Conservation (phyloP, 2,888 invertebrate genomes). For the Omphaloscelis lunosa region DNA sequence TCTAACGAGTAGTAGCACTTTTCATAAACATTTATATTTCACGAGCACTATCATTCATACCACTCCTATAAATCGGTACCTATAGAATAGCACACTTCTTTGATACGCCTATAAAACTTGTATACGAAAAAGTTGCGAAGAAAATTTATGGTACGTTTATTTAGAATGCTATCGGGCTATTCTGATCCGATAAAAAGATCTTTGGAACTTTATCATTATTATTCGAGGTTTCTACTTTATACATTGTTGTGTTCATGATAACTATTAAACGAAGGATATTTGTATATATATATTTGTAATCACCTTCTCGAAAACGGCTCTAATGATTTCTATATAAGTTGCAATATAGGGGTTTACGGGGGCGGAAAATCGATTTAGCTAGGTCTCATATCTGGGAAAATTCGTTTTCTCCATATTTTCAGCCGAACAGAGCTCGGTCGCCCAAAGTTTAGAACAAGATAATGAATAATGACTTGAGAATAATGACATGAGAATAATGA, state of each 20-base stretch:
- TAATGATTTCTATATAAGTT: no score
- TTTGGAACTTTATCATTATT: slow-evolving; percentile 47
- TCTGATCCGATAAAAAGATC: slow-evolving; percentile 45
- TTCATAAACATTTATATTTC: slow-evolving; percentile 62
- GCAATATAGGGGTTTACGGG: no score
- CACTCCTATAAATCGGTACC: slow-evolving; percentile 10
- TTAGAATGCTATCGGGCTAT: slow-evolving; percentile 48
- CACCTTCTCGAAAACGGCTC: no score
- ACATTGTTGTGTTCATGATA: slow-evolving; percentile 39
- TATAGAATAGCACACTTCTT: slow-evolving; percentile 40
- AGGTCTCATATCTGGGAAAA: no score
- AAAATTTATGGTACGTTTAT: slow-evolving; percentile 52
- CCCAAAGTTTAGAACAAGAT: no score
- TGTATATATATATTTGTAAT: no score
- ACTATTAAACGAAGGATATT: no score
- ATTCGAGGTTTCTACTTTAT: slow-evolving; percentile 30
- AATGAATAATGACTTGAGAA: no score
- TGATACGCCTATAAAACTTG: slow-evolving; percentile 57
- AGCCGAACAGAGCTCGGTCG: no score
- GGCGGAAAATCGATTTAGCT: no score
- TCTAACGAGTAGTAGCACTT: slow-evolving; percentile 35
- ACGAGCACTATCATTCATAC: slow-evolving; percentile 57
- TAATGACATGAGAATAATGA: no score
- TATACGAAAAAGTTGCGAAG: slow-evolving; percentile 48
- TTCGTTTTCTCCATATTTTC: no score